Evolutionary conservation across 2,113 vertebrate genomes (phyloP).

Genomic region (Caranx melampygus): DNA sequence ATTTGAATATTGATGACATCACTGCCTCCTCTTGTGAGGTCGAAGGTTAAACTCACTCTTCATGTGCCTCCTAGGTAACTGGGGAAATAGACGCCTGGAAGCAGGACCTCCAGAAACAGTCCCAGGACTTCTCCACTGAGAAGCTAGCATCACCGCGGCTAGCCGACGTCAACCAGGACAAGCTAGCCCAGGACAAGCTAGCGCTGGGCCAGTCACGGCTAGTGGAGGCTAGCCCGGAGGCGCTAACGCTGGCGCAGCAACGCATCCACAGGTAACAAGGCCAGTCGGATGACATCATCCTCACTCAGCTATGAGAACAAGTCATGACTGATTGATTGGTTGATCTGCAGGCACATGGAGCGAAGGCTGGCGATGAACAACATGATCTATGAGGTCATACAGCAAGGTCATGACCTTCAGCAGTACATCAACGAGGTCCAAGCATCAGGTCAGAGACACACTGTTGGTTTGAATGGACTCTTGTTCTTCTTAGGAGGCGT

Average conservation of each 20-base stretch:
- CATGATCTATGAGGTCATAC: constrained; percentile 98
- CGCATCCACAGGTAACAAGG: constrained; percentile 85
- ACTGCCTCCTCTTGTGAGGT: not conserved
- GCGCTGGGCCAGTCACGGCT: constrained; percentile 66
- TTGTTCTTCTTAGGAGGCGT: too few species aligned
- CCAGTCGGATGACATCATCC: not conserved
- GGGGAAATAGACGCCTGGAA: constrained; percentile 98
- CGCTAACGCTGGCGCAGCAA: constrained; percentile 88
- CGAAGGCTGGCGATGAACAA: constrained; percentile 98
- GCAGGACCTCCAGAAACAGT: constrained; percentile 94
- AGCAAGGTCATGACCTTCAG: constrained; percentile 98
- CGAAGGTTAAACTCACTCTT: not conserved
- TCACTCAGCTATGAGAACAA: not conserved
- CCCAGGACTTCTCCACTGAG: constrained; percentile 94
- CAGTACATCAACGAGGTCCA: constrained; percentile 98
- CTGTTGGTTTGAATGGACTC: not conserved
- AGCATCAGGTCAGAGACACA: constrained; percentile 88
- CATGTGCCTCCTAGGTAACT: constrained; percentile 86
- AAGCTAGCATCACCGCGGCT: constrained; percentile 90
- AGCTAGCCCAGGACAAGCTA: constrained; percentile 71
- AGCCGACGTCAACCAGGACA: constrained; percentile 73
- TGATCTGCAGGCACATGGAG: constrained; percentile 89
- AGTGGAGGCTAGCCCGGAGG: constrained; percentile 70
- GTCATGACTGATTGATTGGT: not conserved
- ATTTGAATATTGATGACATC: too few species aligned